Base-by-base conservation (phyloP, 1,140 invertebrate genomes). In the Bradysia coprophila region DNA sequence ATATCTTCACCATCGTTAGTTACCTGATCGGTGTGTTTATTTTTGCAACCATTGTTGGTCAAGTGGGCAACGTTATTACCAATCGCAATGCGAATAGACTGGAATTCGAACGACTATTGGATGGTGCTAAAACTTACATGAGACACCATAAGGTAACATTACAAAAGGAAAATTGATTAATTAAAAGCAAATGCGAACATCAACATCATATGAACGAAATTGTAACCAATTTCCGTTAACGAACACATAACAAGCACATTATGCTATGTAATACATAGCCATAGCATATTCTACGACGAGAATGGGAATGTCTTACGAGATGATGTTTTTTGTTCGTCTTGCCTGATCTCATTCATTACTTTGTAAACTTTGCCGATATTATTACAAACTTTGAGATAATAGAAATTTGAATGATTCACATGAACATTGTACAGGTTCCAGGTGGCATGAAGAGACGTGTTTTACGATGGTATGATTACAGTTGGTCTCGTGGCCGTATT, bases 21-120 rank as follows among this genome's bases (percentile, higher is more conserved):
- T 95, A 96, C 65, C 72, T 96, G 47, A 93, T 95, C 52, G 91
- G 91, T 43, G 90, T 96, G 24, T 96, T 96, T 69, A 92, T 95
- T 58, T 95, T 96, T 63, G 90, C 91, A n/a, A 95, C 90, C 11
- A 94, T 95, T 54, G 91, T 96, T 16, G 91, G 91, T 39, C 91
- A 96, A 75, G 91, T 96, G 24, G 91, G 92, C 42, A 95, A 94
- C 63, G 90, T 95, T 48, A 95, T 95, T 54, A 94, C 90, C 4
- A 96, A 96, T 64, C 74, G 89, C 47, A 96, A 95, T 60, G 92
- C 91, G n/a, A 95, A 91, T 63, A 73, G 92, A 19, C 67, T 94
- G 42, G 92, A 96, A 65, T 96, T 95, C 58, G 92, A 96, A 65
- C 66, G 89, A 50, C 70, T 95, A 5, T 65, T 96, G 49, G 92